Percentiles rank a stretch among this genome's conserved stretches.
Conservation (phyloP, 2,888 invertebrate species). For the Tetropium fuscum region DNA sequence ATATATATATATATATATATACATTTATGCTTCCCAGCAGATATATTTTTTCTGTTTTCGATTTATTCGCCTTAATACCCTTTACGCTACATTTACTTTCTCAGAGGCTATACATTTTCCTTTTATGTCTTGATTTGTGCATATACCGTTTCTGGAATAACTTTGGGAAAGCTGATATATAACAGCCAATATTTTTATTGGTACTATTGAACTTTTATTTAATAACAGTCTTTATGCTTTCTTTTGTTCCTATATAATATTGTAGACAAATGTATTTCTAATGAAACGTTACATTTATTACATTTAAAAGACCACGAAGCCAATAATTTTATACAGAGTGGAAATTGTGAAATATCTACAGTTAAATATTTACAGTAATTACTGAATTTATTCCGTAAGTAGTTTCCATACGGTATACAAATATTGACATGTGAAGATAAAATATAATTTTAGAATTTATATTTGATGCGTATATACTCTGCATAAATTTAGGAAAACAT, state of each 20-base stretch:
- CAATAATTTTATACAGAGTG: too few relatives aligned
- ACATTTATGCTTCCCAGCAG: slow-evolving; percentile 1
- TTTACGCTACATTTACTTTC: slow-evolving; percentile 16
- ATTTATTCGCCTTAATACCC: slow-evolving; percentile 10
- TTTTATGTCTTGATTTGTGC: slow-evolving; percentile 11
- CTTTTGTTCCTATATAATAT: not conserved
- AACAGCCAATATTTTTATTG: not conserved
- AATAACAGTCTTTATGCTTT: not conserved
- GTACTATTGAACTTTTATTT: not conserved
- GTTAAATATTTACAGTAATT: too few relatives aligned
- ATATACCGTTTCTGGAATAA: not conserved
- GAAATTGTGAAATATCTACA: too few relatives aligned
- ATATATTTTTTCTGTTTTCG: slow-evolving; percentile 2
- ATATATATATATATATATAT: slow-evolving; percentile 2
- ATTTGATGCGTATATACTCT: too few relatives aligned
- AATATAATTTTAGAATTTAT: too few relatives aligned
- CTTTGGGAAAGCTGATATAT: not conserved
- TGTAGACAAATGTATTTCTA: too few relatives aligned
- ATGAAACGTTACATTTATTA: too few relatives aligned
- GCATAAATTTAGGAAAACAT: too few relatives aligned
- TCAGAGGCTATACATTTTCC: not conserved
- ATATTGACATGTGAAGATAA: too few relatives aligned
- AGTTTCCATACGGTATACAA: too few relatives aligned
- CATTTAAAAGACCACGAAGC: too few relatives aligned
- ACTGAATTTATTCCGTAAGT: too few relatives aligned